These are phyloP conservation scores for Myopa testacea DNA, from an alignment of 2,888 invertebrate genomes.

Conservation along the genomic window DNA sequence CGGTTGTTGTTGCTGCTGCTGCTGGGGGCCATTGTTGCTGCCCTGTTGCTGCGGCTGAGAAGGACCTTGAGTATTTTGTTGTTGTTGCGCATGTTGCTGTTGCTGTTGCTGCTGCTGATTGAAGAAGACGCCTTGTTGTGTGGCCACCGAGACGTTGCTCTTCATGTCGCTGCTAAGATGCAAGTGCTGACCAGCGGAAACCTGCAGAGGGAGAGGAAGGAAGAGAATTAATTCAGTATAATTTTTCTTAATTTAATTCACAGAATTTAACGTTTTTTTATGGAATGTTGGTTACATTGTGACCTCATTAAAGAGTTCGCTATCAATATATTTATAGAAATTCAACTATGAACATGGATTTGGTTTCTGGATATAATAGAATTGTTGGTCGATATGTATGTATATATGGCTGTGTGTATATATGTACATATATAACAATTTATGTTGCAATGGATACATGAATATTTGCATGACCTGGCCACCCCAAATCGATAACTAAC, in stretches of 20 bases:
- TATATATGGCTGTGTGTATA: no score
- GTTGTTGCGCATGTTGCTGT: conserved; percentile 67
- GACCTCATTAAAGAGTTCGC: no score
- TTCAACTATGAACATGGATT: no score
- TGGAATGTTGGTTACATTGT: no score
- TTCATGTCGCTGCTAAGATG: conserved; percentile 80
- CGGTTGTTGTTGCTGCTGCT: conserved; percentile 52
- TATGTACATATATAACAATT: no score
- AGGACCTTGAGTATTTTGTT: conserved; percentile 68
- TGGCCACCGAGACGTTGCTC: conserved; percentile 83
- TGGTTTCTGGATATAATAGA: no score
- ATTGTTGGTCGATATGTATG: neutral
- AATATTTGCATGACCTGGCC: no score
- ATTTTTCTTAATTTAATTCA: neutral
- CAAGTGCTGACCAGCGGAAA: conserved; percentile 88
- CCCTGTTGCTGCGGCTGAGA: conserved; percentile 54
- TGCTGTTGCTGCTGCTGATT: conserved; percentile 69
- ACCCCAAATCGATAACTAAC: no score
- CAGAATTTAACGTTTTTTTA: neutral
- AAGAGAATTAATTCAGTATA: conserved; percentile 11
- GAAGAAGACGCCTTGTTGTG: conserved; percentile 87
- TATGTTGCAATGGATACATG: no score
- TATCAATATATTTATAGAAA: no score
- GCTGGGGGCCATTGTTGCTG: conserved; percentile 53
- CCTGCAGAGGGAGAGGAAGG: conserved; percentile 70